A percentile compares a stretch with the other conserved stretches of the same genome.
Conservation (phyloP, 2,888 invertebrate species). For the Synanthedon tipuliformis region DNA sequence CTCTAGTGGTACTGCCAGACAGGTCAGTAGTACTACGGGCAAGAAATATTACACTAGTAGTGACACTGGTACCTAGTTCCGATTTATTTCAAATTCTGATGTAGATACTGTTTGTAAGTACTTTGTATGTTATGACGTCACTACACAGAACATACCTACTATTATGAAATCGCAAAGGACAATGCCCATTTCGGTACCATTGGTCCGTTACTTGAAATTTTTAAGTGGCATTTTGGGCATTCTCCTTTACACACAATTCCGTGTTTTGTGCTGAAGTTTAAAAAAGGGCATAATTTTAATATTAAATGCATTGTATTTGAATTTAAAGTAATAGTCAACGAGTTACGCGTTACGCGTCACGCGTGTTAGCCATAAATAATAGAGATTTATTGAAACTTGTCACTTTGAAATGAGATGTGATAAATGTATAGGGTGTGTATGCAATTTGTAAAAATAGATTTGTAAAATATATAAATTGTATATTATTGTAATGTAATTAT, state of each 20-base stretch:
- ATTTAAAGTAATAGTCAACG: conserved; percentile 15
- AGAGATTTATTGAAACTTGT: conserved; percentile 20
- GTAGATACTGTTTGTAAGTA: too few species aligned
- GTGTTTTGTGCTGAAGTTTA: not conserved
- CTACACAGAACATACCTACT: too few species aligned
- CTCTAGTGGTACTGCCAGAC: not conserved
- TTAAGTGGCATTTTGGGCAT: too few species aligned
- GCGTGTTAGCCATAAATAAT: conserved; percentile 17
- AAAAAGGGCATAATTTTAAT: not conserved
- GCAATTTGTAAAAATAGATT: conserved; percentile 30
- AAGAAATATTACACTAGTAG: not conserved
- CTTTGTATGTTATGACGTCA: too few species aligned
- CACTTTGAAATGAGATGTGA: conserved; percentile 43
- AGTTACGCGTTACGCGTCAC: too few species aligned
- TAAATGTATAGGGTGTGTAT: conserved; percentile 34
- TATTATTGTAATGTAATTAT: conserved; percentile 35
- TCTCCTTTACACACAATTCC: not conserved
- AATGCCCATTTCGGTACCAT: too few species aligned
- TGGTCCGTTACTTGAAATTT: too few species aligned
- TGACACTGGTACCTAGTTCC: not conserved
- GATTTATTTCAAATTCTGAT: too few species aligned
- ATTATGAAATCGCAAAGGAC: not conserved
- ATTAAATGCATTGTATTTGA: conserved; percentile 44
- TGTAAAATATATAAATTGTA: conserved; percentile 28
- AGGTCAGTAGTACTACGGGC: too few species aligned